A percentile compares a stretch with the other conserved stretches of the same genome.
phyloP scores from a whole-genome alignment of 2,797 vertebrate species.

The Hydrocynus forskahlii region DNA sequence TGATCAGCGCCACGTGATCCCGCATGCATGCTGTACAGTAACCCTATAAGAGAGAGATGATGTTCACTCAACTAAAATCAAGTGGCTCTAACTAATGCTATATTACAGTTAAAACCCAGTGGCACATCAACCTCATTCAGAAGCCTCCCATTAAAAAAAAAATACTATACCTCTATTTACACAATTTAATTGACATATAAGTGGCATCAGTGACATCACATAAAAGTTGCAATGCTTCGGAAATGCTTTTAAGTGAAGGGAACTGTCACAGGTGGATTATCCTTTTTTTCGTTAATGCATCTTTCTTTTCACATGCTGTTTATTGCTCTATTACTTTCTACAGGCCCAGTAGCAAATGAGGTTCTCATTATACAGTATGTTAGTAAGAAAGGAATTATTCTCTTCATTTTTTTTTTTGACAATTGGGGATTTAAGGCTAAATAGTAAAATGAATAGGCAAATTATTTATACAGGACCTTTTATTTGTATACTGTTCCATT shows the following conservation, averaged over 20 bases:
- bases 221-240: not conserved
- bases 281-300: not conserved
- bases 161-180: not conserved
- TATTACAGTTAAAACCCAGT: no score
- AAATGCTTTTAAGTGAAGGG: not conserved
- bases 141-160: not conserved
- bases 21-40: not conserved
- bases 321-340: no score
- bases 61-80: not conserved
- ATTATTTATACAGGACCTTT: no score
- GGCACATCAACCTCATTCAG: no score
- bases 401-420: no score
- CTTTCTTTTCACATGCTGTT: no score
- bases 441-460: no score
- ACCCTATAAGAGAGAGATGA: slow-evolving; percentile 1
- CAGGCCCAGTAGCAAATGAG: no score
- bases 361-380: no score
- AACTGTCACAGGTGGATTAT: not conserved
- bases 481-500: no score
- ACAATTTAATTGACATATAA: not conserved
- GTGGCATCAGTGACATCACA: not conserved
- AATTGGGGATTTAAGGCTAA: no score
- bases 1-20: not conserved
- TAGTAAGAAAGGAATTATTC: no score
- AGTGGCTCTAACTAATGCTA: not conserved